Base-by-base conservation (phyloP, 2,888 invertebrate genomes). In the Cheilosia soror region DNA sequence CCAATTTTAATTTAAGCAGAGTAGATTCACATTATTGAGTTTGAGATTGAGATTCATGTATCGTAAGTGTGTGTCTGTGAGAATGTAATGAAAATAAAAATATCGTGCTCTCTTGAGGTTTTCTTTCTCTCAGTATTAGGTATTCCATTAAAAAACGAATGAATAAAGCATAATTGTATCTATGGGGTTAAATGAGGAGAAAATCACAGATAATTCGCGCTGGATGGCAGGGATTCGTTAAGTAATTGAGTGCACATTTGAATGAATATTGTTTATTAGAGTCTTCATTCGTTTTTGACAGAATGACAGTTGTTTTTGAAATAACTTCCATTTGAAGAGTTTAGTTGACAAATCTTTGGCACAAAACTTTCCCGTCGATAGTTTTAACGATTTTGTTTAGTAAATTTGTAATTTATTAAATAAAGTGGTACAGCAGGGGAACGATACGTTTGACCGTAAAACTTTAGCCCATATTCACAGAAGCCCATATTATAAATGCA, bases 41-140 rank as follows among this genome's bases (percentile, higher is more conserved):
- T 7, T 49, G 57, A 33, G 20, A 11, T 25, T 29, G 27, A 5
- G 51, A 51, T 47, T 44, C 44, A 15, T 15, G 15, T 7, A 6
- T 4, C 44, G 27, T 33, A 58, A 20, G 44, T 65, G 51, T 66
- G 58, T 65, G 42, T 65, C 20, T 57, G 57, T 72, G 72, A 71
- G 78, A 78, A 71, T 57, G 78, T 51, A 37, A 66, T 55, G 58
- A 77, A 65, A 65, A 69, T 71, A 71, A 63, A 79, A 60, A 47
- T 63, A 63, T 55, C 53, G 15, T 13, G n/a, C 47, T 63, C 63
- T 73, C 62, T 37, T 0, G 37, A 15, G 20, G 5, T 57, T 58
- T 76, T 58, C 40, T 40, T 57, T 71, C 42, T 37, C 62, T 69
- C 42, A 63, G 37, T 55, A n/a, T 5, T 20, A 11, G 20, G 42